These are phyloP conservation scores for Nephotettix cincticeps DNA, from an alignment of 1,140 invertebrate genomes.

Conservation along the genomic window DNA sequence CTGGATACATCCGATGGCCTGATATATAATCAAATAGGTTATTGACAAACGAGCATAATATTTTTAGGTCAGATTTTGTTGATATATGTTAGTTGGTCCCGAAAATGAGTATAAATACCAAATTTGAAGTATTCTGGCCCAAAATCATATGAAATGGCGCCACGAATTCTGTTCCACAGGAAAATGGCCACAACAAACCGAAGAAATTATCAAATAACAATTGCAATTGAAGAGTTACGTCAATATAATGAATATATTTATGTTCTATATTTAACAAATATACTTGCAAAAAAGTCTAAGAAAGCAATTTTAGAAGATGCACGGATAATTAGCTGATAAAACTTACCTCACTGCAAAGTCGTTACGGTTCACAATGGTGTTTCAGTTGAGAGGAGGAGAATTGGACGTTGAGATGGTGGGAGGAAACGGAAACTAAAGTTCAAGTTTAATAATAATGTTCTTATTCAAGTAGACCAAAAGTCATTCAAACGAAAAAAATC, in stretches of 20 bases:
- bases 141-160: conserved; percentile 32
- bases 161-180: conserved; percentile 32
- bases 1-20: too few species aligned
- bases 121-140: too few species aligned
- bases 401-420: conserved; percentile 8
- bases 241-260: background rate
- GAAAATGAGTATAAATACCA: too few species aligned
- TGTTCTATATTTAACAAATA: conserved; percentile 11
- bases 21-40: too few species aligned
- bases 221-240: conserved; percentile 4
- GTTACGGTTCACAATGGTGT: conserved; percentile 40
- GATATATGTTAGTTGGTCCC: too few species aligned
- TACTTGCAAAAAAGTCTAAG: conserved; percentile 13
- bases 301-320: conserved; percentile 13
- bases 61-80: too few species aligned
- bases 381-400: conserved; percentile 29
- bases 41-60: too few species aligned
- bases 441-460: background rate
- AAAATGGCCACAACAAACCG: conserved; percentile 35
- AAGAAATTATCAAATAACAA: background rate
- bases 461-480: too few species aligned
- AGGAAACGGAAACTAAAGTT: conserved; percentile 26
- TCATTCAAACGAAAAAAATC: too few species aligned
- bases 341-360: conserved; percentile 33
- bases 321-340: conserved; percentile 28